phyloP scores from a whole-genome alignment of 2,113 vertebrate species.

The Bubalus kerabau region DNA sequence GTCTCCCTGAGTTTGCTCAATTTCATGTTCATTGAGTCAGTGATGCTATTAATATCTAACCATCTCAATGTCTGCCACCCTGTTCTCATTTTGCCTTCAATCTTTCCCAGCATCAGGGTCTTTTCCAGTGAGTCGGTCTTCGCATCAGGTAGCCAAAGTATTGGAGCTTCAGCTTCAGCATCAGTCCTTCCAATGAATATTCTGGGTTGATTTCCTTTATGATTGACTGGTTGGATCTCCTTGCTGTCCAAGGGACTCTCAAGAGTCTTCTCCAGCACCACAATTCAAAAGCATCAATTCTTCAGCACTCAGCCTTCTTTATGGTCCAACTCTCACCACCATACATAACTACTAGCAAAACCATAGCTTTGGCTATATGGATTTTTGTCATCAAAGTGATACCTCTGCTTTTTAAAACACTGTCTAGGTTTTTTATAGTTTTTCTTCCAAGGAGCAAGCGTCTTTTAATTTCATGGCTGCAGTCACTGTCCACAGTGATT shows the following conservation, averaged over 20 bases:
- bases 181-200: not conserved
- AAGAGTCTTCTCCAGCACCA: not conserved
- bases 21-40: not conserved
- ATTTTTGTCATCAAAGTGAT: not conserved
- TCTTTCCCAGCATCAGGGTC: not conserved
- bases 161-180: not conserved
- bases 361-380: not conserved
- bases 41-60: not conserved
- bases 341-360: not conserved
- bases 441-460: not conserved
- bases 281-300: not conserved
- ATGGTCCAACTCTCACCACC: not conserved
- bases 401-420: not conserved
- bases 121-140: not conserved
- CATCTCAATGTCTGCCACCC: not conserved
- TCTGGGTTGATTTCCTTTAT: not conserved
- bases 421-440: not conserved
- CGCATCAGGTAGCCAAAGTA: not conserved
- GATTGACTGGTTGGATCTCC: not conserved
- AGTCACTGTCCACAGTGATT: not conserved
- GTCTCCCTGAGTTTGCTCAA: not conserved
- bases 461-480: not conserved
- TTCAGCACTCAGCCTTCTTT: not conserved
- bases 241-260: not conserved
- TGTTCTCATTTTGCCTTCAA: not conserved